phyloP scores from a whole-genome alignment of 2,797 vertebrate genomes.

The Eremophila alpestris region DNA sequence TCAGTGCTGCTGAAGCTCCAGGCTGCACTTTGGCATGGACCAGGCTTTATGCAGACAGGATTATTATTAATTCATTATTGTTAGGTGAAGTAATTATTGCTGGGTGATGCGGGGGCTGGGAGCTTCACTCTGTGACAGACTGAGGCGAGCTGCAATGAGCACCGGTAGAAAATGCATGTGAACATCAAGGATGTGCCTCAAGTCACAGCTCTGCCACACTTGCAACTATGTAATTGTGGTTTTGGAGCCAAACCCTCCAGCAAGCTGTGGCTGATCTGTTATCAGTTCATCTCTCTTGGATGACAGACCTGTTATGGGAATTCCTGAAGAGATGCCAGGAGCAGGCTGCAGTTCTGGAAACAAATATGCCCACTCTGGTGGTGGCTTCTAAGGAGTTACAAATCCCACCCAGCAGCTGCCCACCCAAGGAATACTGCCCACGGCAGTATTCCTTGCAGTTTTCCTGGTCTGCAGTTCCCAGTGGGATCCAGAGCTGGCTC shows the following conservation, averaged over 20 bases:
- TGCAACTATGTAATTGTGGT: not conserved
- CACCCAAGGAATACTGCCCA: too few species aligned
- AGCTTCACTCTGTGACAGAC: fast-evolving
- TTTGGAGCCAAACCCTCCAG: not conserved
- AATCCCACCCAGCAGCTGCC: not conserved
- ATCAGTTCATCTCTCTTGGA: not conserved
- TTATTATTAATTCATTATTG: not conserved
- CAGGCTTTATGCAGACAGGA: not conserved
- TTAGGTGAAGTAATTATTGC: not conserved
- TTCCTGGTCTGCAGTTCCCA: not conserved
- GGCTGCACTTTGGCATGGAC: not conserved
- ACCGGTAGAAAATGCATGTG: fast-evolving
- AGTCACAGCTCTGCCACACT: fast-evolving
- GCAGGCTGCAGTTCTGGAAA: not conserved
- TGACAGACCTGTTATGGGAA: not conserved
- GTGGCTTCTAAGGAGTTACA: not conserved
- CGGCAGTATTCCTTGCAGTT: not conserved
- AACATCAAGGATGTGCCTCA: not conserved
- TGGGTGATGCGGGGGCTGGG: not conserved
- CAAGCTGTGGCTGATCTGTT: not conserved
- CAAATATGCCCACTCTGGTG: fast-evolving
- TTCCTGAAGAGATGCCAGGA: not conserved
- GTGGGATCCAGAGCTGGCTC: not conserved
- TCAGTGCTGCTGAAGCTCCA: fast-evolving
- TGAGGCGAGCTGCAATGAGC: not conserved